Percentiles rank a stretch among this genome's conserved stretches.
Evolutionary conservation across 2,113 vertebrate species (phyloP).

Genomic region (Macquaria ambigua): DNA sequence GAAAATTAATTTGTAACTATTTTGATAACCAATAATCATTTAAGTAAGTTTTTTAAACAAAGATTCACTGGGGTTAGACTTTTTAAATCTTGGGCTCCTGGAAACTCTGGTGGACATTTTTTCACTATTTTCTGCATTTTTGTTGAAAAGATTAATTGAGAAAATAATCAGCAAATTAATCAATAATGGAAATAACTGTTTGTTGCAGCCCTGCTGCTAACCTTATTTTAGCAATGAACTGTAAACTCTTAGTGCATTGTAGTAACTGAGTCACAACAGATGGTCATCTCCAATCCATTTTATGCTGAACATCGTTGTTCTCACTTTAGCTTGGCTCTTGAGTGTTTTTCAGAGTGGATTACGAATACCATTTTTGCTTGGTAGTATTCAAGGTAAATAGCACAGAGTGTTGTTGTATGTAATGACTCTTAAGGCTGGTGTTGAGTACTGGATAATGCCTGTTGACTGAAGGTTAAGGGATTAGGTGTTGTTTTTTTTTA

Average conservation of each 20-base stretch:
- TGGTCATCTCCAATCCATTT: conserved; percentile 17
- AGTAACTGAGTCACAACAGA: conserved; percentile 27
- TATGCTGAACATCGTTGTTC: not conserved
- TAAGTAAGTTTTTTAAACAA: not conserved
- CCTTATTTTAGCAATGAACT: conserved; percentile 12
- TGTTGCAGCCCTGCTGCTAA: not conserved
- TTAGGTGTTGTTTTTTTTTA: not conserved
- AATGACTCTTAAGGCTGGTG: conserved; percentile 1
- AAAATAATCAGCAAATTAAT: not conserved
- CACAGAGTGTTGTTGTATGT: conserved; percentile 11
- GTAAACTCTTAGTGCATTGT: conserved; percentile 11
- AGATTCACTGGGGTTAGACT: not conserved
- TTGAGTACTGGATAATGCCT: not conserved
- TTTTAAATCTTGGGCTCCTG: not conserved
- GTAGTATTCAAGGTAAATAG: conserved; percentile 34
- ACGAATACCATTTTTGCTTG: conserved; percentile 16
- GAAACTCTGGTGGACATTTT: not conserved
- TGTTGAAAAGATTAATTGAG: not conserved
- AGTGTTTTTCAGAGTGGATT: conserved; percentile 43
- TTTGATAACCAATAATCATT: not conserved
- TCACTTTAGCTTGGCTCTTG: conserved; percentile 9
- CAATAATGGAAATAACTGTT: not conserved
- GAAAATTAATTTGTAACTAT: not conserved
- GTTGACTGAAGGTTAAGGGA: not conserved
- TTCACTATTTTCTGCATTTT: not conserved